phyloP scores from a whole-genome alignment of 1,140 invertebrate genomes.

The Papilio helenus region DNA sequence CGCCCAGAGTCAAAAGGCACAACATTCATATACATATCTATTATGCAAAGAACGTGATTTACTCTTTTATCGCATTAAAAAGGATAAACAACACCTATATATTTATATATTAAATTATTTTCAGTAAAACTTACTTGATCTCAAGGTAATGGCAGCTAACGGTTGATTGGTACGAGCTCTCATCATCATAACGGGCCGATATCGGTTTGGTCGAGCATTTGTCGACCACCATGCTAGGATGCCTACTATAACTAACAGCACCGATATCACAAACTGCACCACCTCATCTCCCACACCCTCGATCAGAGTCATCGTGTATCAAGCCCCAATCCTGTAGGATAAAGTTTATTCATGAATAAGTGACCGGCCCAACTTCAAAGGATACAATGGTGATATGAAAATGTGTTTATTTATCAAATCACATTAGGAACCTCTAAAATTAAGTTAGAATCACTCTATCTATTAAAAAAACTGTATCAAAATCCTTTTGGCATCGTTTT shows the following conservation, averaged over 20 bases:
- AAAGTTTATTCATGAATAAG: constrained; percentile 25
- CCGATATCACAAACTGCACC: constrained; percentile 86
- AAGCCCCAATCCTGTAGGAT: constrained; percentile 20
- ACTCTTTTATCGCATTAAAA: background rate
- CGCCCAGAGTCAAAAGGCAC: too few relatives aligned
- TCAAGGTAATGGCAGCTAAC: constrained; percentile 65
- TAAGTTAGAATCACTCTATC: too few relatives aligned
- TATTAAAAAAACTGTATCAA: too few relatives aligned
- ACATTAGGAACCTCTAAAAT: too few relatives aligned
- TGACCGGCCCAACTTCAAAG: too few relatives aligned
- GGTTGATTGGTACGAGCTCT: constrained; percentile 66
- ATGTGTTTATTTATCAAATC: too few relatives aligned
- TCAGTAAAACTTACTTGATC: constrained; percentile 59
- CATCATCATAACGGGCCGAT: constrained; percentile 82
- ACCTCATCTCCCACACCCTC: constrained; percentile 94
- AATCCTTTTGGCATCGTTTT: too few relatives aligned
- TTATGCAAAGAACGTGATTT: background rate
- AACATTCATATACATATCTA: too few relatives aligned
- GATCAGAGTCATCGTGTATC: constrained; percentile 85
- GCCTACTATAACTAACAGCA: constrained; percentile 56
- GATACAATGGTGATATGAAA: too few relatives aligned
- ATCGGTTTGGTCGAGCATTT: constrained; percentile 78
- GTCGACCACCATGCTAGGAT: constrained; percentile 88
- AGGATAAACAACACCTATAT: background rate
- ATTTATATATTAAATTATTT: background rate